Base-by-base conservation (phyloP, 2,797 vertebrate genomes). In the Gymnoscopelus braueri region DNA sequence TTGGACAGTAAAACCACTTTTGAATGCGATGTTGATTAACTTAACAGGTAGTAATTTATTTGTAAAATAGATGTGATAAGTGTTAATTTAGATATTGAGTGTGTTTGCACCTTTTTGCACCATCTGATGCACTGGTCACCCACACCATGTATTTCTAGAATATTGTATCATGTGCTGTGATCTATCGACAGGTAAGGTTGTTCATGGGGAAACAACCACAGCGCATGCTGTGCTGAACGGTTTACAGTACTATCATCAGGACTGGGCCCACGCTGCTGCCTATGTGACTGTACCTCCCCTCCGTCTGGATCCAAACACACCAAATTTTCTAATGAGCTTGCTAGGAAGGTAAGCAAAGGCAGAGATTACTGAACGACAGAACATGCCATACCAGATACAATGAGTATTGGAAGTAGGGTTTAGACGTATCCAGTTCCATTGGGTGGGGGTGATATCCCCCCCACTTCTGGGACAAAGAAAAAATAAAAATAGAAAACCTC, bases 231-330 rank as follows among this genome's bases (percentile, higher is more conserved):
- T 97, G 0, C 94, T 98, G 87, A 98, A 95, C 0, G 98, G 97
- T 59, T 87, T 97, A 71, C 96, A 98, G 90, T 98, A 99, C 89
- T 99, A 99, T 73, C 97, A 98, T 81, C 97, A 97, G 92, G 97
- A 99, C 91, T 99, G 98, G 98, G 95, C 91, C 74, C 93, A 97
- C 0, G 97, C 98, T 0, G 98, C 97, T 0, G 96, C 96, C 69
- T 97, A 96, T 0, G 96, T 99, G 64, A 98, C 96, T 0, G 96
- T 96, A 75, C 98, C 98, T 0, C 97, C 98, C 0, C 93, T 98
- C 74, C 95, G 98, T 74, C 95, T 99, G 61, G 98, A 99, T 88
- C 95, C 96, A 82, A 96, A 91, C 81, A 98, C 98, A 6, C 97
- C 97, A 0, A 96, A 95, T 88, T 95, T 94, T 93, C 94, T 99